Evolutionary conservation across 2,113 vertebrate species (phyloP).

Genomic region (Calidris pugnax): DNA sequence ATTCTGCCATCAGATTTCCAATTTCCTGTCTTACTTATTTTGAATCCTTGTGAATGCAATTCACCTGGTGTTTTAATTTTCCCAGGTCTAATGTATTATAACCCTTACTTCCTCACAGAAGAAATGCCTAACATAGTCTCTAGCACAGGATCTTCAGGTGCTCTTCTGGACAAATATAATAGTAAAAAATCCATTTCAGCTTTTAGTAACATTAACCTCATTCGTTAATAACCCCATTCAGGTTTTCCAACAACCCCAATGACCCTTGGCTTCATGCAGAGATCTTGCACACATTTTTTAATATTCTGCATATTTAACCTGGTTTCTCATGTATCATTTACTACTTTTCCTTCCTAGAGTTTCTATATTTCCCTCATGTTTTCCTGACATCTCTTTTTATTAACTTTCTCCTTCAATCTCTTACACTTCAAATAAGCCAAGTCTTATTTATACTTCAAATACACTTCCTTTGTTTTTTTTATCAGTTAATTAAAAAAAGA

Average conservation of each 20-base stretch:
- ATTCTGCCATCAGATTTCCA: background rate
- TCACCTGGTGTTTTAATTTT: background rate
- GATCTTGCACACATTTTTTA: background rate
- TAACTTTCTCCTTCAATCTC: constrained; percentile 17
- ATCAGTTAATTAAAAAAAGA: constrained; percentile 28
- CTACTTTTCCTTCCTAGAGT: background rate
- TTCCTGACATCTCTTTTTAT: background rate
- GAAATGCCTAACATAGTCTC: background rate
- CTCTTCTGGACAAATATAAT: background rate
- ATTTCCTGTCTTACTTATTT: background rate
- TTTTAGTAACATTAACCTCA: background rate
- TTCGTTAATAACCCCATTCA: background rate
- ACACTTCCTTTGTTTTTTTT: background rate
- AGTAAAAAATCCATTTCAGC: background rate
- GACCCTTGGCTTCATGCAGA: background rate
- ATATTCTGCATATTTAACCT: background rate
- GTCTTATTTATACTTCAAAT: constrained; percentile 47
- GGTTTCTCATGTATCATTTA: background rate
- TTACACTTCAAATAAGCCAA: constrained; percentile 28
- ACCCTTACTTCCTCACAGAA: background rate
- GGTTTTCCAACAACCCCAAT: background rate
- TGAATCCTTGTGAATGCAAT: background rate
- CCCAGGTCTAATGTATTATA: background rate
- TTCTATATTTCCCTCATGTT: background rate
- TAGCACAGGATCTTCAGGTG: background rate